Evolutionary conservation across 2,113 vertebrate genomes (phyloP).

Genomic region (Vulpes lagopus): DNA sequence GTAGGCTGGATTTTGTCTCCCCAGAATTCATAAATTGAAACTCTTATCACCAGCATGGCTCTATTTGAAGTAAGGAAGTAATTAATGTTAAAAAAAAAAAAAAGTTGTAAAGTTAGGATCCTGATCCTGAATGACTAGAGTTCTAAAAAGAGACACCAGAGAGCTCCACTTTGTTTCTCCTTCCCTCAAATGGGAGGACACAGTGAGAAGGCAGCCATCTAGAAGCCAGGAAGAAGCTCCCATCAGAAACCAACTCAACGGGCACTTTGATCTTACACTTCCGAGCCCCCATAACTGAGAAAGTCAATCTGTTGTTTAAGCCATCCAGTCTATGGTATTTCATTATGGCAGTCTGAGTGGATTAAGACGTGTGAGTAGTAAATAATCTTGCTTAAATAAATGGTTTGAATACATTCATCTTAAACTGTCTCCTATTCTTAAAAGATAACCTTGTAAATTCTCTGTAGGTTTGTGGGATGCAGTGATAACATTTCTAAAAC

Average conservation of each 20-base stretch:
- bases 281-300: background rate
- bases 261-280: background rate
- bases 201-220: background rate
- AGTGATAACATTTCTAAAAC: background rate
- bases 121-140: background rate
- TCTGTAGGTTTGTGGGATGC: background rate
- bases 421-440: background rate
- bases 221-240: background rate
- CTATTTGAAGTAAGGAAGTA: background rate
- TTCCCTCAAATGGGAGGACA: fast-evolving
- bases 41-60: background rate
- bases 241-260: background rate
- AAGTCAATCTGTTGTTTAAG: background rate
- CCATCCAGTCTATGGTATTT: background rate
- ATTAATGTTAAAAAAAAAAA: background rate
- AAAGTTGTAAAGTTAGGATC: background rate
- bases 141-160: background rate
- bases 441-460: background rate
- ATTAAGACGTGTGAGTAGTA: background rate
- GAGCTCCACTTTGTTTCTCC: background rate
- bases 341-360: background rate
- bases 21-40: background rate
- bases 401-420: background rate
- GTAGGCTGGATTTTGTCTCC: no score
- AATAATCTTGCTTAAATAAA: background rate